Evolutionary conservation across 2,113 vertebrate species (phyloP).

Genomic region (Otis tarda): DNA sequence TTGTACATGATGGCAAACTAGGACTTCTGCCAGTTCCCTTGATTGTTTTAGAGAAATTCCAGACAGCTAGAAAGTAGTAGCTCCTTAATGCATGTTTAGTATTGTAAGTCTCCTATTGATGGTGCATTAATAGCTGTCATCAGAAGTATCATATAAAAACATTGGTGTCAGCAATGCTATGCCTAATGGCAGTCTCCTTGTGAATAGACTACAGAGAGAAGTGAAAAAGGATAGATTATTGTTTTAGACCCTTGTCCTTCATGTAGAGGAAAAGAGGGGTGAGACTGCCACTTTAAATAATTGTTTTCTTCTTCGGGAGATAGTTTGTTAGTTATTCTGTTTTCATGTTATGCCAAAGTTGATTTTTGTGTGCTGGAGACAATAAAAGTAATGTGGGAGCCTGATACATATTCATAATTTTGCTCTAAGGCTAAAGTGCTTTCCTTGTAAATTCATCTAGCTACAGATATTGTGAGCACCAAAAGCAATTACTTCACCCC

Average conservation of each 20-base stretch:
- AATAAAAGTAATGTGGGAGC: conserved; percentile 35
- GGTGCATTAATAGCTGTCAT: conserved; percentile 58
- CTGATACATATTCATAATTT: conserved; percentile 59
- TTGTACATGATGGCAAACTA: conserved; percentile 20
- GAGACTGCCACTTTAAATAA: conserved; percentile 56
- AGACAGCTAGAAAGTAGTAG: conserved; percentile 25
- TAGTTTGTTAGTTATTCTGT: conserved; percentile 41
- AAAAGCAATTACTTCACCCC: conserved; percentile 66
- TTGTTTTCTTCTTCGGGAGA: conserved; percentile 45
- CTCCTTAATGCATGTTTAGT: conserved; percentile 49
- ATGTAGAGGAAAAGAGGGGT: conserved; percentile 56
- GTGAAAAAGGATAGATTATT: conserved; percentile 46
- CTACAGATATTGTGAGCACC: conserved; percentile 45
- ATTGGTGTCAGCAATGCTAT: conserved; percentile 38
- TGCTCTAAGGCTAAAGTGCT: conserved; percentile 55
- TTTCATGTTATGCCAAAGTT: conserved; percentile 54
- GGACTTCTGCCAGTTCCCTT: conserved; percentile 34
- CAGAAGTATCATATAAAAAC: conserved; percentile 9
- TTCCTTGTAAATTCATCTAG: conserved; percentile 60
- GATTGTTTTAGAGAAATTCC: conserved; percentile 48
- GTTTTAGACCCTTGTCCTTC: conserved; percentile 30
- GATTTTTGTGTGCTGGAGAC: conserved; percentile 52
- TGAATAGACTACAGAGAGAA: conserved; percentile 23
- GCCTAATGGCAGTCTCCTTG: conserved; percentile 32
- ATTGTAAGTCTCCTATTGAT: conserved; percentile 50